Base-by-base conservation (phyloP, 2,888 invertebrate species). In the Patella ulyssiponensis region DNA sequence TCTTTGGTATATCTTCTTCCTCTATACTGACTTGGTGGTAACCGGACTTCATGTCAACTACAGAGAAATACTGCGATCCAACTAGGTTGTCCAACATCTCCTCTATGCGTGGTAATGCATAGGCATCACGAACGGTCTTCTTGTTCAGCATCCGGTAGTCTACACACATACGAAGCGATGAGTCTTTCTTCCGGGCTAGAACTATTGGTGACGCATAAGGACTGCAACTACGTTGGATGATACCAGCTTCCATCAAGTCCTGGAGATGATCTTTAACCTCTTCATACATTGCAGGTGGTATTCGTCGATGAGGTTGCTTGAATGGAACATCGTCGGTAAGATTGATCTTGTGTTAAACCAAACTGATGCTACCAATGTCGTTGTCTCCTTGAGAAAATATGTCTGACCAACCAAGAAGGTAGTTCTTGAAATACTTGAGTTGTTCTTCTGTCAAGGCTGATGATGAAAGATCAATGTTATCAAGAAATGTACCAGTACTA, bases 291-390 rank as follows among this genome's bases (percentile, higher is more conserved):
- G 7, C 15, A n/a, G 58, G 58, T 58, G 58, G 58, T n/a, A 58
- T 58, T 58, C 58, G 15, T 12, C 58, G 15, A 77, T 56, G 80
- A 75, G 70, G 77, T 75, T 7, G 79, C 69, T 23, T 78, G 69
- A 79, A 71, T 0, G 80, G 80, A 15, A 51, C 54, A 20, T 78
- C 71, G 53, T 79, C 79, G 11, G 70, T 58, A 1, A 81, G 20
- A 12, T 72, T 69, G 53, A 81, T 81, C 12, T 20, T 33, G 53
- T 81, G 81, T 23, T 77, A 69, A 5, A 81, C 76, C 23, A 81
- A 20, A 23, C 54, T 51, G 15, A 74, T 79, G 14, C 71, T 54
- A 3, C 78, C 78, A 27, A 74, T n/a, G 51, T 80, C 81, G 2
- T 23, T 71, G 11, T 54, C 54, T 15, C 17, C 14, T 17, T 54